These are phyloP conservation scores for Macrophya alboannulata DNA, from an alignment of 2,888 invertebrate genomes.

Conservation along the genomic window DNA sequence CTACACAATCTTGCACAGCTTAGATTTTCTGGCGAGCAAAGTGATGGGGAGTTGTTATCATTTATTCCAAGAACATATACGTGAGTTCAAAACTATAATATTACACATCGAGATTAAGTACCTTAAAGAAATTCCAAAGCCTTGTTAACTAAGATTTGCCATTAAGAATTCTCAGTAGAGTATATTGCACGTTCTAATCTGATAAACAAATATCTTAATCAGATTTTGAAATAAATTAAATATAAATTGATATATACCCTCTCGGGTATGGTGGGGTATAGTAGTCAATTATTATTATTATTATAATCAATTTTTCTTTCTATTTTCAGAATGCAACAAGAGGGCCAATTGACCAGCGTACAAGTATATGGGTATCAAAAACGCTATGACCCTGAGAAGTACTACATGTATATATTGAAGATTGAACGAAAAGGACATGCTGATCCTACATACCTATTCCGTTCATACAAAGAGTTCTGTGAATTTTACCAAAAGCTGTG, in stretches of 20 bases:
- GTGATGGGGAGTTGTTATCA: slow-evolving; percentile 90
- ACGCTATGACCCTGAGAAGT: slow-evolving; percentile 97
- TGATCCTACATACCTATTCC: slow-evolving; percentile 94
- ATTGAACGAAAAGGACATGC: slow-evolving; percentile 92
- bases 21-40: slow-evolving; percentile 94
- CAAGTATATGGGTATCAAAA: slow-evolving; percentile 96
- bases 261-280: too few species aligned
- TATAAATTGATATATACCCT: slow-evolving; percentile 39
- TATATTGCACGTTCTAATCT: neutral
- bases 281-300: too few species aligned
- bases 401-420: slow-evolving; percentile 95
- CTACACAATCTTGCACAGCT: slow-evolving; percentile 97
- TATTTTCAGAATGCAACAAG: slow-evolving; percentile 88
- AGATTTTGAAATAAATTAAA: slow-evolving; percentile 37
- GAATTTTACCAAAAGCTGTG: slow-evolving; percentile 98
- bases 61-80: slow-evolving; percentile 97
- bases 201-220: slow-evolving; percentile 34
- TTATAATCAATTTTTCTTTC: slow-evolving; percentile 57
- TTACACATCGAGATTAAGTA: neutral
- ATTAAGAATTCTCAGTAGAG: neutral
- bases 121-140: neutral
- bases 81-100: slow-evolving; percentile 82
- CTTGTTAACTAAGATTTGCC: neutral
- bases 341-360: slow-evolving; percentile 93
- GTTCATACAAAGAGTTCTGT: slow-evolving; percentile 98